These are phyloP conservation scores for Heliconius eleuchia DNA, from an alignment of 1,140 invertebrate species.

Conservation along the genomic window DNA sequence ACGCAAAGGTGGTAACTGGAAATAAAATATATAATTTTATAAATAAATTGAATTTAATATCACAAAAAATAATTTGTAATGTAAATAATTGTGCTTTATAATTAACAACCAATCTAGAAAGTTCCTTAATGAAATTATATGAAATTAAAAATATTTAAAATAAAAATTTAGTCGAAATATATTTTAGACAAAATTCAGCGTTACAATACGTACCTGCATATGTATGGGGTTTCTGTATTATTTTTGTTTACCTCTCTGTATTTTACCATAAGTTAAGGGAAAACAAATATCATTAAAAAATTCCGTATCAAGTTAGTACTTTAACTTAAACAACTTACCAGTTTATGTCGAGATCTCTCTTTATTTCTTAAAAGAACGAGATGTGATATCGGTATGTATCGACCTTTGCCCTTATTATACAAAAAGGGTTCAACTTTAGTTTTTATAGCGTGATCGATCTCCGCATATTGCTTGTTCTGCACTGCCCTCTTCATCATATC, in stretches of 20 bases:
- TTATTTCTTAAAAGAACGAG: constrained; percentile 94
- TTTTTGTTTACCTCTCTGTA: too few species aligned
- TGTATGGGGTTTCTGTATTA: too few species aligned
- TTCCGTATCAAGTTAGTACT: neutral
- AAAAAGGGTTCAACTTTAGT: constrained; percentile 95
- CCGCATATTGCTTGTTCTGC: constrained; percentile 93
- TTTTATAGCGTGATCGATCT: constrained; percentile 94
- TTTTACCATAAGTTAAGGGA: too few species aligned
- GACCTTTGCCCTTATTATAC: constrained; percentile 95
- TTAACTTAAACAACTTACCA: constrained; percentile 78
- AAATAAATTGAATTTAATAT: neutral
- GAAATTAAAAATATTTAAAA: too few species aligned
- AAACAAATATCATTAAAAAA: neutral
- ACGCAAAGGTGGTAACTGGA: constrained; percentile 86
- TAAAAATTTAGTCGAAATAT: too few species aligned
- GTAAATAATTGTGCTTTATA: too few species aligned
- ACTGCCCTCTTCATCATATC: constrained; percentile 96
- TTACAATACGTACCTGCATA: too few species aligned
- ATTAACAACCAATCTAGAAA: too few species aligned
- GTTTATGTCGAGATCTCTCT: constrained; percentile 90
- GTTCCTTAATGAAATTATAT: too few species aligned
- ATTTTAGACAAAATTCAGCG: too few species aligned
- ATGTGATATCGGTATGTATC: constrained; percentile 93
- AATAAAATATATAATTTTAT: neutral
- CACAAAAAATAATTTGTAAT: too few species aligned